Conservation (phyloP, 2,888 invertebrate species). For the Conops quadrifasciatus region DNA sequence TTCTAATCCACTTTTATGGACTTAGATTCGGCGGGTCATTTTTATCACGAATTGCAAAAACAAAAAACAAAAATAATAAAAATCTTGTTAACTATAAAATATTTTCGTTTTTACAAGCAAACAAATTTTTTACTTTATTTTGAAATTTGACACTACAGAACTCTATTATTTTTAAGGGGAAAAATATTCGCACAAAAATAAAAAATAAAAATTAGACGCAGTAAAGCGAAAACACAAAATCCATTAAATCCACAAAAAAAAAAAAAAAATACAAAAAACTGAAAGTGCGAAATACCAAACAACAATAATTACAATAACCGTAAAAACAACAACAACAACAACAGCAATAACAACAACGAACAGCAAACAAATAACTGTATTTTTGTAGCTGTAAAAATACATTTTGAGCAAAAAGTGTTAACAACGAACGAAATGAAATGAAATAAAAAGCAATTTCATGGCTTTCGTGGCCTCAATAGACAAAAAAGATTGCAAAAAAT, state of each 20-base stretch:
- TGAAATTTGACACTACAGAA: too few relatives aligned
- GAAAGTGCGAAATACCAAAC: neutral
- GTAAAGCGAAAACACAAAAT: neutral
- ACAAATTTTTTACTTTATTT: too few relatives aligned
- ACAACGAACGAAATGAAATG: neutral
- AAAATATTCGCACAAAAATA: too few relatives aligned
- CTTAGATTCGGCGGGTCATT: too few relatives aligned
- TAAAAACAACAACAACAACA: neutral
- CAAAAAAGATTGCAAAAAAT: too few relatives aligned
- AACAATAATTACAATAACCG: neutral
- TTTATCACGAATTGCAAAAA: too few relatives aligned
- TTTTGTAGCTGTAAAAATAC: neutral
- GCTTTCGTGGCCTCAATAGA: too few relatives aligned
- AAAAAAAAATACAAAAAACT: neutral
- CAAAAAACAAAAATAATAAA: too few relatives aligned
- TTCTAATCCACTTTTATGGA: too few relatives aligned
- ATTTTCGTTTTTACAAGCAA: too few relatives aligned
- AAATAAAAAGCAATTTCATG: neutral
- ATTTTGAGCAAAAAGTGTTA: neutral
- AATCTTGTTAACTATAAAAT: too few relatives aligned
- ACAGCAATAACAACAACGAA: conserved; percentile 6
- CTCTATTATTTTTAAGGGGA: too few relatives aligned
- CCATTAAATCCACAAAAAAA: neutral
- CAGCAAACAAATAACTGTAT: neutral
- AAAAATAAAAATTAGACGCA: neutral